Evolutionary conservation across 2,888 invertebrate species (phyloP), one percentile per base, ranked within the genome.

Genomic region (Thymelicus acteon): DNA sequence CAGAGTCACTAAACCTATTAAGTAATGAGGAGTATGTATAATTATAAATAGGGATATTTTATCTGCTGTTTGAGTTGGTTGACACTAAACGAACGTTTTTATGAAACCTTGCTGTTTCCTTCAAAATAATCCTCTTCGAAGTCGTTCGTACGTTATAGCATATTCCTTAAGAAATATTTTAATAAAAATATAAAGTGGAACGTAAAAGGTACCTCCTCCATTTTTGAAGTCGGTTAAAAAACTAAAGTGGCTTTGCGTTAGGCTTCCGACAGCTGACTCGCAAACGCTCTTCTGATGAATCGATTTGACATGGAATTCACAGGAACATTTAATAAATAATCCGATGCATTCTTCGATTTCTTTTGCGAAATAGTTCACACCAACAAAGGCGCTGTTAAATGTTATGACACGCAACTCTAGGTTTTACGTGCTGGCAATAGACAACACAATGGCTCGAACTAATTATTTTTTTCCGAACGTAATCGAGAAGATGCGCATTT

Each of bases 241-340:
- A 40, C 7, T 40, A 40, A 2, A 44, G 10, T 44, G 8, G 44
- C 10, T 12, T 12, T 44, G 8, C 12, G 44, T 44, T 44, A 47
- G 44, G 61, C 24, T 61, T 0, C 24, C 47, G 13, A 63, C 19
- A 40, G 8, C 64, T 54, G 64, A 40, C 24, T 48, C n/a, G 19
- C 15, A 52, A 39, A 39, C 24, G 19, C 15, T 37, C n/a, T 54
- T 39, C 39, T 64, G 15, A 54, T 19, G 40, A n/a, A 52, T 37
- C 31, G 63, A 37, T 39, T 3, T 40, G 52, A 52, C 63, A 48
- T 49, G 13, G 52, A 52, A 39, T 64, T 64, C 52, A 64, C 39
- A 40, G 64, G 52, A 64, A 40, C 54, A 52, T 39, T 64, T 40
- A 52, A 54, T 64, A 39, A 64, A 64, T 52, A 64, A 64, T 64